Conservation (phyloP, 2,113 vertebrate genomes). For the Neotragus moschatus region DNA sequence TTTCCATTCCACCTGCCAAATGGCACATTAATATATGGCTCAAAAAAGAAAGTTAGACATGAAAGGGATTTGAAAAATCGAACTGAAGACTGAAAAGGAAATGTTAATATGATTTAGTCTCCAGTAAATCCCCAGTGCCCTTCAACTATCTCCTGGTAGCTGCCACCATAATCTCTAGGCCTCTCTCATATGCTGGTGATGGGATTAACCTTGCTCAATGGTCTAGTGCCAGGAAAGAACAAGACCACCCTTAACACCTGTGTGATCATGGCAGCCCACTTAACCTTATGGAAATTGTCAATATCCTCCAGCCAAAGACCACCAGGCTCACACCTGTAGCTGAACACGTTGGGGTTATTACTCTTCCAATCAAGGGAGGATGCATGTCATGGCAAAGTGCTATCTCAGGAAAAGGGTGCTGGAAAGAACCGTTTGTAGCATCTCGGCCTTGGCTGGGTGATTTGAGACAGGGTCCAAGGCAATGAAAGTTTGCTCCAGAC, state of each 20-base stretch:
- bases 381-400: not conserved
- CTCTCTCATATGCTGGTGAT: not conserved
- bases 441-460: not conserved
- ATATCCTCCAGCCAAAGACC: not conserved
- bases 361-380: not conserved
- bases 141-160: not conserved
- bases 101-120: not conserved
- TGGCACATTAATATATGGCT: not conserved
- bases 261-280: not conserved
- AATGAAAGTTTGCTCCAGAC: not conserved
- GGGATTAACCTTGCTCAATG: not conserved
- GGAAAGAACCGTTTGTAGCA: not conserved
- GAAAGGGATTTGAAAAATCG: not conserved
- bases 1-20: not conserved
- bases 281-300: not conserved
- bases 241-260: not conserved
- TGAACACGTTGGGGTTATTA: not conserved
- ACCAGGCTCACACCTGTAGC: not conserved
- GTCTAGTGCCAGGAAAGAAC: not conserved
- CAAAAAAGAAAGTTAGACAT: not conserved
- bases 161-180: not conserved
- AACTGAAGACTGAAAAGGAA: not conserved
- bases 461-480: not conserved
- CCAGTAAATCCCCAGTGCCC: not conserved
- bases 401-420: not conserved